Conservation (phyloP, 1,140 invertebrate species). For the Brachionus asplanchnoidis region DNA sequence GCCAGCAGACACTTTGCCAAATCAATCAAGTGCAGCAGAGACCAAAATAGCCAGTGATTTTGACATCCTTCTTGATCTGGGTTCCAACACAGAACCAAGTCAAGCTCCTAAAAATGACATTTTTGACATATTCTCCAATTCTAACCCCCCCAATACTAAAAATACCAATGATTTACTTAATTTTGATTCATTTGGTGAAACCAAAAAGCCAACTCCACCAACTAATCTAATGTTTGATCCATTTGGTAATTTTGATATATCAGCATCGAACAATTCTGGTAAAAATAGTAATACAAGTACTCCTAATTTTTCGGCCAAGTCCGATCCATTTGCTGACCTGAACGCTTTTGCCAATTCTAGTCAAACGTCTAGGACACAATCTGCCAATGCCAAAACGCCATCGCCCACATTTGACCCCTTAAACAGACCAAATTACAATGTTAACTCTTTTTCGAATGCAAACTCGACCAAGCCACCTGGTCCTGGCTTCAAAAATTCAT, state of each 20-base stretch:
- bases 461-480: background rate
- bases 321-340: constrained; percentile 26
- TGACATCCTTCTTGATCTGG: background rate
- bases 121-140: background rate
- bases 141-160: background rate
- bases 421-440: constrained; percentile 5
- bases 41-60: background rate
- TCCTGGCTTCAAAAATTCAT: background rate
- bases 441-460: background rate
- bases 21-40: background rate
- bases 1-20: background rate
- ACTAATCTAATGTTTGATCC: constrained; percentile 24
- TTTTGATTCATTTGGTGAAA: background rate
- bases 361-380: background rate
- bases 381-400: background rate
- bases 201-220: background rate
- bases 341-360: background rate
- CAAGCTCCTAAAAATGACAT: background rate
- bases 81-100: background rate
- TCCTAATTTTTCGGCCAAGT: background rate
- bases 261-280: background rate
- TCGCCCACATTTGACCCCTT: background rate
- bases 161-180: background rate
- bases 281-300: background rate
- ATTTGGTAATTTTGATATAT: constrained; percentile 15